A percentile compares a stretch with the other conserved stretches of the same genome.
Conservation (phyloP, 2,113 vertebrate genomes). For the Podilymbus podiceps region DNA sequence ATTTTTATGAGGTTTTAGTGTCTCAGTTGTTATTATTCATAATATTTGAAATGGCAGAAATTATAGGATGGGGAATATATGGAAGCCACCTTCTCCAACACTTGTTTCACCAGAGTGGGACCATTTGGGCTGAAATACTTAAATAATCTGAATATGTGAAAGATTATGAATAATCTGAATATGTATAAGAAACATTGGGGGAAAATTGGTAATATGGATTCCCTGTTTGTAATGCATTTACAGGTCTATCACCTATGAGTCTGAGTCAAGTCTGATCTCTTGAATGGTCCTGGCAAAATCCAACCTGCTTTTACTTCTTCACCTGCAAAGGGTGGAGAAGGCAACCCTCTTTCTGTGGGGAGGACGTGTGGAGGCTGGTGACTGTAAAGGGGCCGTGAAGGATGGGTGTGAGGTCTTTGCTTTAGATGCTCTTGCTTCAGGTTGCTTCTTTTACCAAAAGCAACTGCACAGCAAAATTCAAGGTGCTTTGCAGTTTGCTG, state of each 20-base stretch:
- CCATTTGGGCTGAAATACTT: not conserved
- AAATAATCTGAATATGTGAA: not conserved
- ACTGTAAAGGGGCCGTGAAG: not conserved
- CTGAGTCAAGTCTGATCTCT: not conserved
- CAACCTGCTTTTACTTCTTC: not conserved
- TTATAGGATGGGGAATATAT: not conserved
- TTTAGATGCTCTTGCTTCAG: fast-evolving
- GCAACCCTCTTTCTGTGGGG: not conserved
- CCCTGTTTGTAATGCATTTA: not conserved
- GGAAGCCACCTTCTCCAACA: not conserved
- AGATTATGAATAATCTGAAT: not conserved
- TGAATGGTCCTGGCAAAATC: not conserved
- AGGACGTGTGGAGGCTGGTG: not conserved
- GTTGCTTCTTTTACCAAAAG: not conserved
- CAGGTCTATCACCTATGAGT: fast-evolving
- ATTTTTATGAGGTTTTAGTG: not conserved
- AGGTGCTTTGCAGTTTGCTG: not conserved
- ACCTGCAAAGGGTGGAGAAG: not conserved
- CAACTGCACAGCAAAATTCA: not conserved
- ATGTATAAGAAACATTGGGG: not conserved
- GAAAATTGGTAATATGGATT: not conserved
- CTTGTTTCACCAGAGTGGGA: not conserved
- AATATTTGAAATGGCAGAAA: not conserved
- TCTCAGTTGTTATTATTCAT: not conserved
- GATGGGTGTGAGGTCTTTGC: fast-evolving